Conservation (phyloP, 2,888 invertebrate species). For the Eupithecia dodoneata region DNA sequence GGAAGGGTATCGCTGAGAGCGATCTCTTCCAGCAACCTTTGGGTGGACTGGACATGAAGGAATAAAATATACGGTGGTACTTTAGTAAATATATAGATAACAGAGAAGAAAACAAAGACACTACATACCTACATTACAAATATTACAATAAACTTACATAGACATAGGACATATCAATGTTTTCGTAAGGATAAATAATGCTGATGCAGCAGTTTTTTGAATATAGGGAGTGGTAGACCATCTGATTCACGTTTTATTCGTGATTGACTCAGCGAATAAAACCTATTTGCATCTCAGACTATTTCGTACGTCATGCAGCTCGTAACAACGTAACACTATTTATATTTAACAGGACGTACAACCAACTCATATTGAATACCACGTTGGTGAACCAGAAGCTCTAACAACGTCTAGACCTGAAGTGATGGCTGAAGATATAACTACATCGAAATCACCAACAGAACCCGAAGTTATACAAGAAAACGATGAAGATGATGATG, state of each 20-base stretch:
- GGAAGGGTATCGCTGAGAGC: too few relatives aligned
- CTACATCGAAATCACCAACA: not conserved
- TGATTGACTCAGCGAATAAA: not conserved
- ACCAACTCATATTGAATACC: slow-evolving; percentile 16
- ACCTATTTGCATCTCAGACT: not conserved
- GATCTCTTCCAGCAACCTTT: too few relatives aligned
- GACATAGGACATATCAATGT: too few relatives aligned
- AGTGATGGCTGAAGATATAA: not conserved
- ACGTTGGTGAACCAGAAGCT: slow-evolving; percentile 27
- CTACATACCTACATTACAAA: too few relatives aligned
- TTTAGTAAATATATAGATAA: too few relatives aligned
- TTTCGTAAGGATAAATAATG: too few relatives aligned
- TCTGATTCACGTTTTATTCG: not conserved
- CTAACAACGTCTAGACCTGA: not conserved
- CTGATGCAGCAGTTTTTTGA: too few relatives aligned
- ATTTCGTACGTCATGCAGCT: not conserved
- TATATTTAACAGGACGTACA: slow-evolving; percentile 23
- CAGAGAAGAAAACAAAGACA: too few relatives aligned
- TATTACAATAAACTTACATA: too few relatives aligned
- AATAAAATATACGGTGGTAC: too few relatives aligned
- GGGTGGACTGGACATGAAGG: too few relatives aligned
- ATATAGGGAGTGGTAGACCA: not conserved
- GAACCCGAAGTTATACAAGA: not conserved
- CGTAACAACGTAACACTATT: not conserved
- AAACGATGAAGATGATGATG: not conserved